phyloP scores from a whole-genome alignment of 2,888 invertebrate genomes.

The Eristalinus aeneus region DNA sequence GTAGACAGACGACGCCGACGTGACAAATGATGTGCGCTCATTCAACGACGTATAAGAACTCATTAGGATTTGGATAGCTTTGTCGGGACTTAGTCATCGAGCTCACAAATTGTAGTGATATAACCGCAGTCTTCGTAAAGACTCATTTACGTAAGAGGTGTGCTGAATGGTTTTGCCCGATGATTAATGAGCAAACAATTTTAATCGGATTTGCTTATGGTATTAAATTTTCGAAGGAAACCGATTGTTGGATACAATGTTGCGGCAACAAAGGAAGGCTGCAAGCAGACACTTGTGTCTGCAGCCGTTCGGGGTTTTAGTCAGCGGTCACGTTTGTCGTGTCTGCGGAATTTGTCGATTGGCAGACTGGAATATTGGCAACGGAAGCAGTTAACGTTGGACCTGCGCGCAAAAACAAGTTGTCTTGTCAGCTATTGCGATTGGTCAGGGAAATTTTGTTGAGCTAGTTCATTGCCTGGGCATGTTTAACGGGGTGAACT shows the following conservation, averaged over 20 bases:
- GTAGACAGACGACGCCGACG: slow-evolving; percentile 15
- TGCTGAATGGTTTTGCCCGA: neutral
- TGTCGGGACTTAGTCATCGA: slow-evolving; percentile 51
- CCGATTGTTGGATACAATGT: slow-evolving; percentile 21
- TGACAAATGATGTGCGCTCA: slow-evolving; percentile 60
- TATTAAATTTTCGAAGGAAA: neutral
- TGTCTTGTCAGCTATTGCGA: neutral
- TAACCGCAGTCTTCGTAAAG: slow-evolving; percentile 22
- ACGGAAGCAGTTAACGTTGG: slow-evolving; percentile 2
- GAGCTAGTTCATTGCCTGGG: neutral
- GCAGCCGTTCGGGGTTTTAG: neutral
- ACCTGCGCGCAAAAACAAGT: slow-evolving; percentile 1
- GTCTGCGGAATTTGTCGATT: slow-evolving; percentile 1
- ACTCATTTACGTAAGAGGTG: slow-evolving; percentile 41
- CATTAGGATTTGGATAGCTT: slow-evolving; percentile 13
- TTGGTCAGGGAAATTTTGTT: neutral
- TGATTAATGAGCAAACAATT: slow-evolving; percentile 26
- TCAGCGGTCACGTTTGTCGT: slow-evolving; percentile 10
- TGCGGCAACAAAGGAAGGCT: slow-evolving; percentile 32
- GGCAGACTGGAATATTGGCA: slow-evolving; percentile 17
- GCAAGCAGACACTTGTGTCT: neutral
- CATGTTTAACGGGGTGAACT: neutral
- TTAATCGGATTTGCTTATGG: neutral
- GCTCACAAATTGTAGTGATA: slow-evolving; percentile 14
- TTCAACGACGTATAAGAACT: slow-evolving; percentile 24